These are phyloP conservation scores for Polymixis lichenea DNA, from an alignment of 2,888 invertebrate genomes.

Conservation along the genomic window DNA sequence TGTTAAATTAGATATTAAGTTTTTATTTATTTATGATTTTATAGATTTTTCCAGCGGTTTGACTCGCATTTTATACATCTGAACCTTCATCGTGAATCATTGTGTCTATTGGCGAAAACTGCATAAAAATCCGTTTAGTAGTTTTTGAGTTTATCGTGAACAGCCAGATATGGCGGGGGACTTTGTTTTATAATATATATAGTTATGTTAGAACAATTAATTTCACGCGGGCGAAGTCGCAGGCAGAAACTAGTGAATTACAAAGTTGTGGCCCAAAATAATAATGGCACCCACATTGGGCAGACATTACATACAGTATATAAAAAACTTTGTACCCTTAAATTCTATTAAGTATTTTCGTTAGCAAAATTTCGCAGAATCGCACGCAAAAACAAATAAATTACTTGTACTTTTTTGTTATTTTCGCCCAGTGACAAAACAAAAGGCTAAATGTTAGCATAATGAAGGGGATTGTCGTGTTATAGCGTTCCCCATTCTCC, in stretches of 20 bases:
- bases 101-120: no score
- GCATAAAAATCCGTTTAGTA: no score
- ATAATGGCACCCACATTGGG: background rate
- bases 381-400: slow-evolving; percentile 35
- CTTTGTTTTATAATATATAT: no score
- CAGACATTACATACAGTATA: background rate
- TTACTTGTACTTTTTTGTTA: slow-evolving; percentile 52
- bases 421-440: slow-evolving; percentile 57
- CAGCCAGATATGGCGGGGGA: no score
- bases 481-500: slow-evolving; percentile 45
- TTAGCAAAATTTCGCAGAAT: slow-evolving; percentile 11
- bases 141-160: no score
- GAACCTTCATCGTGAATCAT: no score
- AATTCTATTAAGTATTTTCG: slow-evolving; percentile 24
- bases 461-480: slow-evolving; percentile 50
- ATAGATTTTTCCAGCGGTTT: no score
- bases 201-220: no score
- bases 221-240: background rate
- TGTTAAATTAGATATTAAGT: no score
- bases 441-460: slow-evolving; percentile 54
- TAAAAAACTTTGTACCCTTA: slow-evolving; percentile 8
- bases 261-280: background rate
- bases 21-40: no score
- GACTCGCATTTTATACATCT: no score
- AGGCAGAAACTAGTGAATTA: background rate